Conservation (phyloP, 2,113 vertebrate genomes). For the Ciconia boyciana region DNA sequence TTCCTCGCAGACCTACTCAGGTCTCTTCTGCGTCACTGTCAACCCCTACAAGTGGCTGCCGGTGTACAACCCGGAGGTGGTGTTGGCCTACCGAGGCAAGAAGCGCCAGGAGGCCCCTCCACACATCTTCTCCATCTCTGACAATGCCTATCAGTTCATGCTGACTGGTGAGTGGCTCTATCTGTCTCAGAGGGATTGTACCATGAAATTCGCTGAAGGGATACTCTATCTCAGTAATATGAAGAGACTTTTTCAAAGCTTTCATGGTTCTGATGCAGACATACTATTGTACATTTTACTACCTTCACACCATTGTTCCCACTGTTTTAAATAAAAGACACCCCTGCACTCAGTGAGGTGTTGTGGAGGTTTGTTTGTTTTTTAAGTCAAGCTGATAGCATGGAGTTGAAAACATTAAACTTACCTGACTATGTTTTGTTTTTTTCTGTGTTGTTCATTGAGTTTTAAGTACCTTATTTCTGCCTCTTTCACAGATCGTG, state of each 20-base stretch:
- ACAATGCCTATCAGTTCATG: slow-evolving; percentile 58
- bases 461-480: too few species aligned
- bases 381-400: slow-evolving; percentile 25
- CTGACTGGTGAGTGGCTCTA: slow-evolving; percentile 68
- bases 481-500: too few species aligned
- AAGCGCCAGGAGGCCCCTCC: slow-evolving; percentile 71
- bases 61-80: slow-evolving; percentile 73
- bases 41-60: slow-evolving; percentile 82
- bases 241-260: neutral
- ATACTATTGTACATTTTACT: neutral
- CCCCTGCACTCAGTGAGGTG: neutral
- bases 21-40: slow-evolving; percentile 76
- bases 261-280: neutral
- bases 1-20: slow-evolving; percentile 69
- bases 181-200: neutral
- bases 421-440: too few species aligned
- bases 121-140: slow-evolving; percentile 79
- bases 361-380: neutral
- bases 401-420: too few species aligned
- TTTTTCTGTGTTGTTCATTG: neutral
- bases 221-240: neutral
- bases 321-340: neutral
- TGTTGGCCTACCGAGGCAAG: slow-evolving; percentile 80
- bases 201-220: neutral
- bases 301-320: neutral